Conservation (phyloP, 35 echinoderm and acorn worm species). For the Apostichopus parvimensis region DNA sequence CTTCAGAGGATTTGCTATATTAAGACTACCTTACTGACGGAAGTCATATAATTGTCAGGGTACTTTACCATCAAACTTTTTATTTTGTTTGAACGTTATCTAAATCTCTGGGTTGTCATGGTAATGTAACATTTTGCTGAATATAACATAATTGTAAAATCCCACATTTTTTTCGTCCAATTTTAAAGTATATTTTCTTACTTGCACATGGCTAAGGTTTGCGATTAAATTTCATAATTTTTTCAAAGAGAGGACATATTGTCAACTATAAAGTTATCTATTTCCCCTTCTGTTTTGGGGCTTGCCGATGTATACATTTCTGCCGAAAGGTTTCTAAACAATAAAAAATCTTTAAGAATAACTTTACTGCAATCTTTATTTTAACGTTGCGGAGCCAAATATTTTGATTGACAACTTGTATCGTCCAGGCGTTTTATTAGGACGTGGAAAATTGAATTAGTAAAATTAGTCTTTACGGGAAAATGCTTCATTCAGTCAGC, state of each 20-base stretch:
- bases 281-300: background rate
- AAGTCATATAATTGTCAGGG: too few relatives aligned
- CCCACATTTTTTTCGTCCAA: background rate
- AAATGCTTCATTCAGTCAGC: slow-evolving; percentile 9
- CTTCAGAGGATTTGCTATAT: too few relatives aligned
- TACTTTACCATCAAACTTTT: too few relatives aligned
- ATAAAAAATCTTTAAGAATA: background rate
- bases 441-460: slow-evolving; percentile 29
- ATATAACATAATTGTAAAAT: too few relatives aligned
- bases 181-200: background rate
- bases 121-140: too few relatives aligned
- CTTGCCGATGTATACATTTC: background rate
- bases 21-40: too few relatives aligned
- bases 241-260: background rate
- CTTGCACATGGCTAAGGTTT: background rate
- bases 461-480: slow-evolving; percentile 30
- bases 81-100: too few relatives aligned
- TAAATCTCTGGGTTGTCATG: too few relatives aligned
- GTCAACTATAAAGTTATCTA: background rate
- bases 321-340: background rate
- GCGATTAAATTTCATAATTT: background rate
- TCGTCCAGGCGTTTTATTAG: slow-evolving; percentile 43
- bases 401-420: slow-evolving; percentile 38
- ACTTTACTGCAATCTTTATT: background rate
- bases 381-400: background rate